A percentile compares a stretch with the other conserved stretches of the same genome.
Conservation (phyloP, 35 echinoderm and acorn worm genomes). For the Lytechinus variegatus region DNA sequence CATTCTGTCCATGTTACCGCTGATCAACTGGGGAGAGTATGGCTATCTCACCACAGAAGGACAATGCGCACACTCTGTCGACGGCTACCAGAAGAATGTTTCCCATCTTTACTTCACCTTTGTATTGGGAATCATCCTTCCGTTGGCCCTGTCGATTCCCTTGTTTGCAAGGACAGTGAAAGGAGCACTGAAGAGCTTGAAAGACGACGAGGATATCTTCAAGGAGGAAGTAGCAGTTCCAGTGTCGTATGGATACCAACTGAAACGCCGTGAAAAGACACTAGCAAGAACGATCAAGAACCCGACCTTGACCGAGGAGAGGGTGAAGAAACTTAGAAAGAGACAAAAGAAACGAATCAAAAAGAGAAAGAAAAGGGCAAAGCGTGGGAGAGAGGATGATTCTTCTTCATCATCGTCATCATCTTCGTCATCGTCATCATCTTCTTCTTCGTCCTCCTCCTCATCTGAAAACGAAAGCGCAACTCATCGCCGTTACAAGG, state of each 20-base stretch:
- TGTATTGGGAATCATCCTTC: conserved; percentile 48
- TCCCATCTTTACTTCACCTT: conserved; percentile 57
- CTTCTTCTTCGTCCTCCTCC: conserved; percentile 42
- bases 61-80: conserved; percentile 45
- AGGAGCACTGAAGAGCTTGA: neutral
- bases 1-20: conserved; percentile 52
- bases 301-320: conserved; percentile 51
- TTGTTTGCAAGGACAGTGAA: neutral
- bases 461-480: conserved; percentile 64
- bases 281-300: conserved; percentile 33
- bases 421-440: conserved; percentile 54
- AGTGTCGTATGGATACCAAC: conserved; percentile 50
- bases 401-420: conserved; percentile 49
- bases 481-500: conserved; percentile 56
- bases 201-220: neutral
- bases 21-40: conserved; percentile 65
- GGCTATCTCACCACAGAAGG: conserved; percentile 42
- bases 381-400: conserved; percentile 18
- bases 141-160: conserved; percentile 21
- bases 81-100: conserved; percentile 57
- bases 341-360: conserved; percentile 42
- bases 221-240: conserved; percentile 26
- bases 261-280: conserved; percentile 49
- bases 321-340: conserved; percentile 51
- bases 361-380: conserved; percentile 20